Conservation (phyloP, 2,797 vertebrate species). For the Chaetodon trifasciatus region DNA sequence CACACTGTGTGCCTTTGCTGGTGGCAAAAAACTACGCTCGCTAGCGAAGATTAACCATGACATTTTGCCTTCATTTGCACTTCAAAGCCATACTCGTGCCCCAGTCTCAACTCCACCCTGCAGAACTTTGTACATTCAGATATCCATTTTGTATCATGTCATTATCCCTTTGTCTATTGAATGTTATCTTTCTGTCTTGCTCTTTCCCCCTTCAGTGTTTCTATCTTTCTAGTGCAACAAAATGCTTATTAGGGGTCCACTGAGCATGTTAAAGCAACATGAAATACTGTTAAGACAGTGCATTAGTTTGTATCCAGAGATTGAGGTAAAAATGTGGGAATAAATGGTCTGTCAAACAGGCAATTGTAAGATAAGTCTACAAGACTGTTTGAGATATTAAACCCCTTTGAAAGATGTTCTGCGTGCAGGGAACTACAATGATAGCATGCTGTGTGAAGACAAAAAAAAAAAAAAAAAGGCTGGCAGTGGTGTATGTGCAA, state of each 20-base stretch:
- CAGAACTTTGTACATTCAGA: constrained; percentile 35
- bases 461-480: constrained; percentile 19
- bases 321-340: neutral
- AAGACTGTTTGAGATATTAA: neutral
- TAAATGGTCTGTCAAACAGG: neutral
- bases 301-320: neutral
- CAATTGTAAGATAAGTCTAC: neutral
- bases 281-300: neutral
- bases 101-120: constrained; percentile 34
- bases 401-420: neutral
- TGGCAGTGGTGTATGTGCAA: constrained; percentile 20
- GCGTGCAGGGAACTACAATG: neutral
- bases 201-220: neutral
- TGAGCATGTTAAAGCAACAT: neutral
- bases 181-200: constrained; percentile 7
- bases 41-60: constrained; percentile 61
- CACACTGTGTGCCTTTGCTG: constrained; percentile 51
- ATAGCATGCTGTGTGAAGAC: constrained; percentile 14
- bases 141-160: constrained; percentile 37
- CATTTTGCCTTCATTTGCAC: constrained; percentile 67
- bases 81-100: constrained; percentile 63
- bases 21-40: constrained; percentile 41
- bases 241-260: neutral
- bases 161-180: constrained; percentile 9
- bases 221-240: neutral